Percentiles rank a stretch among this genome's conserved stretches.
Conservation (phyloP, 2,113 vertebrate species). For the Eleginops maclovinus region DNA sequence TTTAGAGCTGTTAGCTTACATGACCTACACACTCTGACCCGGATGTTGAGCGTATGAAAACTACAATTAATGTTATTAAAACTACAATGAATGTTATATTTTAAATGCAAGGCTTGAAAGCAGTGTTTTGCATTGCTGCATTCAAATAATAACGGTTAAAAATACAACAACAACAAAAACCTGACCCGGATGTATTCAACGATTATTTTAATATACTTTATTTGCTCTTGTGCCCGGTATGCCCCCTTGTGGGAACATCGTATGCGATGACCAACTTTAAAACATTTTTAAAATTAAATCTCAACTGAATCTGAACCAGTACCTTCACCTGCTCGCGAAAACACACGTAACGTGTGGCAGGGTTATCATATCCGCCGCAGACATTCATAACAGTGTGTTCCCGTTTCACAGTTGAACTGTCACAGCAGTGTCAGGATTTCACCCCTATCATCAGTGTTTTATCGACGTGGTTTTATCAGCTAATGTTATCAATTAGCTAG, state of each 20-base stretch:
- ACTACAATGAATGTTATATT: too few species aligned
- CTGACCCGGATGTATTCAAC: constrained; percentile 49
- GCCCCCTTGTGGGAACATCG: background rate
- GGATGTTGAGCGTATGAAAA: constrained; percentile 27
- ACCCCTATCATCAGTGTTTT: background rate
- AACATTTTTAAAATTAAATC: background rate
- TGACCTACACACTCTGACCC: constrained; percentile 12
- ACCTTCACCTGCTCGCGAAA: background rate
- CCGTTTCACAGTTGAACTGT: background rate
- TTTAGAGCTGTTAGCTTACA: accelerated
- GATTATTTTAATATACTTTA: too few species aligned
- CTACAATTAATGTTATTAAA: too few species aligned
- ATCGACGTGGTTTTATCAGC: background rate
- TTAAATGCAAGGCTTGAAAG: too few species aligned
- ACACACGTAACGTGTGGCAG: background rate
- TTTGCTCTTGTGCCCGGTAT: background rate
- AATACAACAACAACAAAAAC: too few species aligned
- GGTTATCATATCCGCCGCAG: background rate
- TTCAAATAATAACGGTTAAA: too few species aligned
- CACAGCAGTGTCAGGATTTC: background rate
- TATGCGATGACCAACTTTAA: too few species aligned
- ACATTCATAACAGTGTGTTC: too few species aligned
- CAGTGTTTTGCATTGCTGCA: too few species aligned
- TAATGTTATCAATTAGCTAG: too few species aligned
- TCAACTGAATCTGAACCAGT: background rate